Percentiles rank a stretch among this genome's conserved stretches.
These are phyloP conservation scores for Ceratosolen fusciceps DNA, from an alignment of 1,140 invertebrate species.

Conservation along the genomic window DNA sequence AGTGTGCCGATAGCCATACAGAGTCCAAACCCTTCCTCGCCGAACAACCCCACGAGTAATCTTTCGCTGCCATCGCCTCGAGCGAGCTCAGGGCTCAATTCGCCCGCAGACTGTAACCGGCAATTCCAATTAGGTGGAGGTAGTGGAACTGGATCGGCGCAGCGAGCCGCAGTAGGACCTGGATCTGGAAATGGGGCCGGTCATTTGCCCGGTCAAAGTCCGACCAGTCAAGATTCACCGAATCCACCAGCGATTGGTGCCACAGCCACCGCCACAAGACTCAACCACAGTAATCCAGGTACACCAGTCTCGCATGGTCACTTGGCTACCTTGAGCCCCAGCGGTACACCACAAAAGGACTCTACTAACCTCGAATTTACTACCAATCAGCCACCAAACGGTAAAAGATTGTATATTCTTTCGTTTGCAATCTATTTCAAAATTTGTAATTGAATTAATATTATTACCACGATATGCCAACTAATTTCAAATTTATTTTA, in stretches of 20 bases:
- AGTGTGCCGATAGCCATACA: conserved; percentile 86
- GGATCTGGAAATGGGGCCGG: conserved; percentile 51
- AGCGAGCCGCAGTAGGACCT: conserved; percentile 57
- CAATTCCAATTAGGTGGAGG: conserved; percentile 69
- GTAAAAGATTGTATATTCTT: no score
- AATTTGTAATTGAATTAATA: no score
- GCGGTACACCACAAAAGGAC: conserved; percentile 66
- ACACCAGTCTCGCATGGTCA: conserved; percentile 80
- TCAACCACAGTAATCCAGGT: conserved; percentile 79
- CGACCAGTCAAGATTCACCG: conserved; percentile 75
- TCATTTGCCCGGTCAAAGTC: conserved; percentile 77
- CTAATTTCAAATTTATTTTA: no score
- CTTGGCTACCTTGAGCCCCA: conserved; percentile 72
- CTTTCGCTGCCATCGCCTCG: conserved; percentile 79
- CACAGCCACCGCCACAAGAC: conserved; percentile 69
- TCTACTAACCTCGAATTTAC: conserved; percentile 65
- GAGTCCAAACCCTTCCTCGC: conserved; percentile 80
- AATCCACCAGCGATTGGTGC: conserved; percentile 62
- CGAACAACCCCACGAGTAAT: conserved; percentile 80
- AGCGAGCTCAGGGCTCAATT: conserved; percentile 79
- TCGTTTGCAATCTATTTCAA: no score
- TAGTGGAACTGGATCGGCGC: conserved; percentile 60
- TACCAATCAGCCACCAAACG: conserved; percentile 66
- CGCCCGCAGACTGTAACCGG: conserved; percentile 76
- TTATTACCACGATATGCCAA: no score